These are phyloP conservation scores for Thamnophis elegans DNA, from an alignment of 2,797 vertebrate genomes.

Conservation along the genomic window DNA sequence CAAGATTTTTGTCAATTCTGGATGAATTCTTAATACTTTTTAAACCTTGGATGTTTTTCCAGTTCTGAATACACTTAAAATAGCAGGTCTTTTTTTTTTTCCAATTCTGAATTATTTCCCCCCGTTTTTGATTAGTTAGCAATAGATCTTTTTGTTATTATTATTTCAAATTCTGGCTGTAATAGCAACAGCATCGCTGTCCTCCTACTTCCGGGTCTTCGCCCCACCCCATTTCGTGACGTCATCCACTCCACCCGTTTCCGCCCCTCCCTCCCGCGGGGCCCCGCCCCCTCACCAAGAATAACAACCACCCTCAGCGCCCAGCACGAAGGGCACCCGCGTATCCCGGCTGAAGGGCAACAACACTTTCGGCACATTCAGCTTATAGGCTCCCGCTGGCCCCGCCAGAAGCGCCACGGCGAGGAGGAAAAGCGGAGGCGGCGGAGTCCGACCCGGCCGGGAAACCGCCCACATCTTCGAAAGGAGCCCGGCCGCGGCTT, in stretches of 20 bases:
- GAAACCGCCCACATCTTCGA: background rate
- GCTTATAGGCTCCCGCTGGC: conserved; percentile 36
- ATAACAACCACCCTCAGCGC: conserved; percentile 67
- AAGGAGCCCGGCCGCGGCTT: accelerated
- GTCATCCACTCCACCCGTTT: background rate
- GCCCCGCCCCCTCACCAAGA: conserved; percentile 59
- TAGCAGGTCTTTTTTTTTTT: too few relatives aligned
- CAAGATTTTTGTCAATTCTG: too few relatives aligned
- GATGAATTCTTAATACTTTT: background rate
- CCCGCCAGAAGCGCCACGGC: background rate
- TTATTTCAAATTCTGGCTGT: background rate
- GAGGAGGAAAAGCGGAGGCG: accelerated
- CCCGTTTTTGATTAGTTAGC: background rate
- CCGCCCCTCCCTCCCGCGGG: too few relatives aligned
- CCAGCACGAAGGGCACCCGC: conserved; percentile 60
- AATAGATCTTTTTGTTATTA: background rate
- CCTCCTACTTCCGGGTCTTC: background rate
- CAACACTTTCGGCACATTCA: conserved; percentile 66
- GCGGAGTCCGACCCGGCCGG: accelerated
- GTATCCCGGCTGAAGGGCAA: conserved; percentile 60
- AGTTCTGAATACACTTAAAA: too few relatives aligned
- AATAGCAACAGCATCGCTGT: background rate
- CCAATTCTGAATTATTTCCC: too few relatives aligned
- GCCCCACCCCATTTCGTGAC: background rate
- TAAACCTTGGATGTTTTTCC: background rate